Evolutionary conservation across 1,140 invertebrate species (phyloP).

Genomic region (Bacillus rossius): DNA sequence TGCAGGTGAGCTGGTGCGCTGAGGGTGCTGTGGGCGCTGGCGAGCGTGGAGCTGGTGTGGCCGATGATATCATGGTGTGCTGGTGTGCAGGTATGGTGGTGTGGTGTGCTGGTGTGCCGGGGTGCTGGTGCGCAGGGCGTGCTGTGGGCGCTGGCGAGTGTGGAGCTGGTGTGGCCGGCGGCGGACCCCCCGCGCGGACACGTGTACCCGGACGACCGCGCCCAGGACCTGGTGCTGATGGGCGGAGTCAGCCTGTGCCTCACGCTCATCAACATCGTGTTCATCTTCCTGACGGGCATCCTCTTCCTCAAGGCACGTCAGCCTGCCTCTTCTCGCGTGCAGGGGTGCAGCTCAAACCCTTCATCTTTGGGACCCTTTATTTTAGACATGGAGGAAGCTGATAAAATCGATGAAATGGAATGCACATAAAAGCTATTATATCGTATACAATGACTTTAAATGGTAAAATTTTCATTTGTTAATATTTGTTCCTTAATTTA

Average conservation of each 20-base stretch:
- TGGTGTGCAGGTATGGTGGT: too few species aligned
- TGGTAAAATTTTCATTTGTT: too few species aligned
- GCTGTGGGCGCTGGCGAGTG: slow-evolving; percentile 57
- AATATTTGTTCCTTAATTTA: too few species aligned
- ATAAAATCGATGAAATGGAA: too few species aligned
- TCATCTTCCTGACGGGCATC: slow-evolving; percentile 55
- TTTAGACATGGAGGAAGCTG: too few species aligned
- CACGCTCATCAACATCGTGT: slow-evolving; percentile 64
- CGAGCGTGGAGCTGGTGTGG: slow-evolving; percentile 47
- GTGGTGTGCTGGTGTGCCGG: too few species aligned
- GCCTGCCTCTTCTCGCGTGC: neutral
- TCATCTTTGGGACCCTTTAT: too few species aligned
- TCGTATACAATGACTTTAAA: too few species aligned
- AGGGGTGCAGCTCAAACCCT: too few species aligned
- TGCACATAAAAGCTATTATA: too few species aligned
- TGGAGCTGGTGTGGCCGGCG: slow-evolving; percentile 44
- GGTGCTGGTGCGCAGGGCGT: slow-evolving; percentile 50
- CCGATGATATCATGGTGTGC: too few species aligned
- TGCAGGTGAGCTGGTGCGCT: slow-evolving; percentile 30
- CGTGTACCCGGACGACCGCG: slow-evolving; percentile 49
- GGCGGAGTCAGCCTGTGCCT: slow-evolving; percentile 60
- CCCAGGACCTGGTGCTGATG: slow-evolving; percentile 51
- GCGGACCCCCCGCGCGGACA: slow-evolving; percentile 25
- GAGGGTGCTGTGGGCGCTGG: slow-evolving; percentile 63
- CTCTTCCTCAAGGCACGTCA: slow-evolving; percentile 58